Evolutionary conservation across 2,113 vertebrate species (phyloP).

Genomic region (Lonchura striata): DNA sequence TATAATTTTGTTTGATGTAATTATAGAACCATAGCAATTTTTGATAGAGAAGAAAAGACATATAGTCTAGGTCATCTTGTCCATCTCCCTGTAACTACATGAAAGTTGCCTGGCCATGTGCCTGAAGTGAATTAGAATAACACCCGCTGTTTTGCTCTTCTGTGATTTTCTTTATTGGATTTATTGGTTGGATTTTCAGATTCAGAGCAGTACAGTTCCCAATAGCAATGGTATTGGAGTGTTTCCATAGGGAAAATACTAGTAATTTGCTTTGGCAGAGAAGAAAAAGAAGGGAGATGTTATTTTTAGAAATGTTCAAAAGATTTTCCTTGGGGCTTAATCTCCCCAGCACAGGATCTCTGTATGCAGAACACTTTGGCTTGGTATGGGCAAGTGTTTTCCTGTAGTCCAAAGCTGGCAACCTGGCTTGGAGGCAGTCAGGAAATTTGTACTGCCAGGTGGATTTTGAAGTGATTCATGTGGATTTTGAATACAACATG

Average conservation of each 20-base stretch:
- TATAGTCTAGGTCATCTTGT: constrained; percentile 2
- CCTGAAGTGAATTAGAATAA: not conserved
- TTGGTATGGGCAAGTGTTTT: not conserved
- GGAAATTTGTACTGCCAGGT: not conserved
- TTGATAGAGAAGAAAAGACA: not conserved
- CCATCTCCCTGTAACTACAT: not conserved
- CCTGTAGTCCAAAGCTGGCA: not conserved
- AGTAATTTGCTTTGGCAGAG: not conserved
- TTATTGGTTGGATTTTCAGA: not conserved
- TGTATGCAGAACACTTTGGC: not conserved
- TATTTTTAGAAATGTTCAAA: constrained; percentile 1
- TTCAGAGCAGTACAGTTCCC: not conserved
- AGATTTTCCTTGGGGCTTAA: not conserved
- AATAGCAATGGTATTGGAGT: not conserved
- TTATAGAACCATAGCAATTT: not conserved
- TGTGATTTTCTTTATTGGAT: not conserved
- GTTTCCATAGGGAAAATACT: not conserved
- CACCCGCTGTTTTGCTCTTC: not conserved
- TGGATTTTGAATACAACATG: not conserved
- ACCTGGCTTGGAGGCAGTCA: not conserved
- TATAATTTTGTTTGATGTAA: not conserved
- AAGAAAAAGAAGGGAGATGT: not conserved
- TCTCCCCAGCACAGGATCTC: not conserved
- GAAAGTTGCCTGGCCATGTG: not conserved
- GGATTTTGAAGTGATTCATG: not conserved